phyloP scores from a whole-genome alignment of 2,797 vertebrate species.

The Ptychobarbus kaznakovi region DNA sequence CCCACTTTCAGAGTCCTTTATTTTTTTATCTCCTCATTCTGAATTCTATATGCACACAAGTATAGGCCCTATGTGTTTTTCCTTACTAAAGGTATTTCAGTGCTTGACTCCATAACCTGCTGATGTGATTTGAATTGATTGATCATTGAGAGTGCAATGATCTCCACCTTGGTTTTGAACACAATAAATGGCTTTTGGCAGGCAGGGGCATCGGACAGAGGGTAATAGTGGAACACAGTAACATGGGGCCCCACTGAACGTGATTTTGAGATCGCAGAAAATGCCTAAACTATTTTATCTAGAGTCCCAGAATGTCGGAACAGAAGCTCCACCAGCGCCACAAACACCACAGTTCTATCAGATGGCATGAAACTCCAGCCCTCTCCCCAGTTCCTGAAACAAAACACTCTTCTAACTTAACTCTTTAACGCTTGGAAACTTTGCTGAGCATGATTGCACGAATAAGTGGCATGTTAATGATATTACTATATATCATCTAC shows the following conservation, averaged over 20 bases:
- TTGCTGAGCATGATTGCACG: not conserved
- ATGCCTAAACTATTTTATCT: slow-evolving; percentile 57
- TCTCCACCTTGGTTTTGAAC: not conserved
- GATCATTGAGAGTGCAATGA: not conserved
- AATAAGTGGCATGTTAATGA: not conserved
- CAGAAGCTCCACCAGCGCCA: slow-evolving; percentile 89
- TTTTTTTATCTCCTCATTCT: no score
- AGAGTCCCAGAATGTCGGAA: slow-evolving; percentile 91
- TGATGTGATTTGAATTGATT: not conserved
- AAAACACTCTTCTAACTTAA: not conserved
- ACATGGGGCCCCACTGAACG: no score
- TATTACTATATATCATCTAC: not conserved
- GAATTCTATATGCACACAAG: no score
- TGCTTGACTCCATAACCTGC: not conserved
- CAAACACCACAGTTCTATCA: slow-evolving; percentile 86
- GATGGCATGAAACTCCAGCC: slow-evolving; percentile 89
- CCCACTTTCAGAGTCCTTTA: not conserved
- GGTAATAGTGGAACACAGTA: no score
- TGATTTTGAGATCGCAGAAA: no score
- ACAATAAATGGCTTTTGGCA: no score
- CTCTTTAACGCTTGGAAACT: not conserved
- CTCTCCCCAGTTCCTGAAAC: slow-evolving; percentile 91
- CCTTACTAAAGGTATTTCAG: not conserved
- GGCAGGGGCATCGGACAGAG: no score
- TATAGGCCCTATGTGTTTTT: not conserved